Evolutionary conservation across 2,113 vertebrate species (phyloP).

Genomic region (Lasiurus cinereus): DNA sequence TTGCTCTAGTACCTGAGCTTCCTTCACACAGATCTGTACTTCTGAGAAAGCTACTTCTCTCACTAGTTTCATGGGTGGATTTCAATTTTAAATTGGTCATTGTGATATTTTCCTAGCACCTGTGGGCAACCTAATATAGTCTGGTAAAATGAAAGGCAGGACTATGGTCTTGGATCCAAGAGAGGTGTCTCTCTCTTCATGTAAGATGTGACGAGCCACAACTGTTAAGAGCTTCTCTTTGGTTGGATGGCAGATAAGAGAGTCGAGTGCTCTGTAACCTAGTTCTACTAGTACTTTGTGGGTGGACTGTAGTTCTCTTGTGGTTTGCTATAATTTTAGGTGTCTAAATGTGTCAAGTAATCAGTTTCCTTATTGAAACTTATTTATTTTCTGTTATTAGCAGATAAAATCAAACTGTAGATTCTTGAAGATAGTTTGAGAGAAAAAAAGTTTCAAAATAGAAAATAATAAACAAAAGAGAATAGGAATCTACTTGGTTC

Average conservation of each 20-base stretch:
- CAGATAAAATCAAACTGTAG: neutral
- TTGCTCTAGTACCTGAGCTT: neutral
- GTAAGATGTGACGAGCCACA: neutral
- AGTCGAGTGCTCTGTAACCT: neutral
- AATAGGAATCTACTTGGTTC: neutral
- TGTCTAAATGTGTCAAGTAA: constrained; percentile 38
- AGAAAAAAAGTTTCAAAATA: neutral
- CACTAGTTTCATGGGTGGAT: neutral
- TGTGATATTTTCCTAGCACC: neutral
- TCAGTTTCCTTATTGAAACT: neutral
- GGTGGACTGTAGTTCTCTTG: neutral
- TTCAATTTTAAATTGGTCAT: neutral
- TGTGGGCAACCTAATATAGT: neutral
- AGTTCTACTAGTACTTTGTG: neutral
- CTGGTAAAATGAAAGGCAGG: neutral
- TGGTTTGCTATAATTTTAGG: neutral
- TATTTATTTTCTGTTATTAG: neutral
- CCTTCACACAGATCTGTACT: neutral
- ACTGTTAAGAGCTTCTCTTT: neutral
- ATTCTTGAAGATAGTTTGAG: neutral
- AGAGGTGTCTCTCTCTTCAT: neutral
- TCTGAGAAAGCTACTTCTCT: neutral
- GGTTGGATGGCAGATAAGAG: neutral
- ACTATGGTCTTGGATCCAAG: neutral
- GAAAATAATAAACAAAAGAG: neutral